These are phyloP conservation scores for Podabrus alpinus DNA, from an alignment of 2,888 invertebrate genomes.

Conservation along the genomic window DNA sequence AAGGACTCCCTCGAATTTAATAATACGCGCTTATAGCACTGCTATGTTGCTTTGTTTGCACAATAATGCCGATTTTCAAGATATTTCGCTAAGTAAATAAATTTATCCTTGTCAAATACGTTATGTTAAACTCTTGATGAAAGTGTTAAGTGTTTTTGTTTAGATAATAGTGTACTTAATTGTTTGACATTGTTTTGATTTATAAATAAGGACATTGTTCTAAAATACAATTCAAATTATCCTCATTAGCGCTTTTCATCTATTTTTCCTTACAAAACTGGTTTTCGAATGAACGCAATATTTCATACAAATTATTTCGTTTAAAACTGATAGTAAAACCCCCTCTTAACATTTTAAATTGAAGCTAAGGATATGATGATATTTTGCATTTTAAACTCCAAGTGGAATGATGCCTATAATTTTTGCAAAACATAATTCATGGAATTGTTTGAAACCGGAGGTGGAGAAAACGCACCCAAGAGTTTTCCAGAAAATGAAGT, in stretches of 20 bases:
- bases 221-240: neutral
- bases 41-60: slow-evolving; percentile 27
- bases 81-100: slow-evolving; percentile 27
- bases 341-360: neutral
- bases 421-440: no score
- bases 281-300: neutral
- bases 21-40: slow-evolving; percentile 21
- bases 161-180: slow-evolving; percentile 17
- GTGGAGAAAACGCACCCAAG: no score
- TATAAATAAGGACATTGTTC: neutral
- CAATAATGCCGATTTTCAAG: slow-evolving; percentile 28
- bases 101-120: slow-evolving; percentile 11
- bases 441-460: no score
- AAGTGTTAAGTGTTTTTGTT: slow-evolving; percentile 22
- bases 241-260: neutral
- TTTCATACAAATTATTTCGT: neutral
- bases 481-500: no score
- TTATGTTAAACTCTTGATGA: slow-evolving; percentile 13
- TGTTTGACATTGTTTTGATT: slow-evolving; percentile 7
- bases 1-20: slow-evolving; percentile 25
- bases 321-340: neutral
- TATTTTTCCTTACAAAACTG: neutral
- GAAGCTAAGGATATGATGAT: no score
- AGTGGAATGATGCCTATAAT: no score
- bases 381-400: no score